phyloP scores from a whole-genome alignment of 2,113 vertebrate genomes.

The Calyptomena viridis region DNA sequence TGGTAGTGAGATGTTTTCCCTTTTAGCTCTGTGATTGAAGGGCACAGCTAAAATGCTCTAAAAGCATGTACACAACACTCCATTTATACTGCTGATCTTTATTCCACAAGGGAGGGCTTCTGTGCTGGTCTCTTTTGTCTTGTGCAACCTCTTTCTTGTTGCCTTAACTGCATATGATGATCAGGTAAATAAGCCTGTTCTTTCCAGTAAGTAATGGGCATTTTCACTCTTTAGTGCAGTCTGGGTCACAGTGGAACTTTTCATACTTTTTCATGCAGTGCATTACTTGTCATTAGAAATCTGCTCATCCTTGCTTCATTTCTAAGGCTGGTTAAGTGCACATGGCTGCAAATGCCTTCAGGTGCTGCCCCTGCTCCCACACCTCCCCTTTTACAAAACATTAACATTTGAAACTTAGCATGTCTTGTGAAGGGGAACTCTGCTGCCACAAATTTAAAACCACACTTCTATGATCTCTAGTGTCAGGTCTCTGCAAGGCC shows the following conservation, averaged over 20 bases:
- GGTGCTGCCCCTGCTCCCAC: neutral
- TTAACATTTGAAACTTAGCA: neutral
- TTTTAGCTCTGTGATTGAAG: neutral
- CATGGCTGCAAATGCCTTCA: neutral
- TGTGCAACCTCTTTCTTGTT: neutral
- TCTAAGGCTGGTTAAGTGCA: neutral
- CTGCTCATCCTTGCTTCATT: slow-evolving; percentile 28
- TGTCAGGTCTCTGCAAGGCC: neutral
- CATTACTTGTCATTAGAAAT: slow-evolving; percentile 52
- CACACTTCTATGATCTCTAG: accelerated
- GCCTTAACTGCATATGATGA: neutral
- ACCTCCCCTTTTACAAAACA: neutral
- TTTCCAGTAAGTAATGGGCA: neutral
- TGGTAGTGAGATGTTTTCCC: neutral
- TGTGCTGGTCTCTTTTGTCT: neutral
- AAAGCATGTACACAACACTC: neutral
- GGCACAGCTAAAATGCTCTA: neutral
- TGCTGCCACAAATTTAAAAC: neutral
- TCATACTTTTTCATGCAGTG: slow-evolving; percentile 12
- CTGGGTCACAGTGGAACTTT: neutral
- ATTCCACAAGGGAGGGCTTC: neutral
- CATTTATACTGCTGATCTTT: neutral
- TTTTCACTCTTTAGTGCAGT: neutral
- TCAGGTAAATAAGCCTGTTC: neutral
- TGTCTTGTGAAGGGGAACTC: neutral